phyloP scores from a whole-genome alignment of 2,888 invertebrate genomes.

The Drosophila lutescens region DNA sequence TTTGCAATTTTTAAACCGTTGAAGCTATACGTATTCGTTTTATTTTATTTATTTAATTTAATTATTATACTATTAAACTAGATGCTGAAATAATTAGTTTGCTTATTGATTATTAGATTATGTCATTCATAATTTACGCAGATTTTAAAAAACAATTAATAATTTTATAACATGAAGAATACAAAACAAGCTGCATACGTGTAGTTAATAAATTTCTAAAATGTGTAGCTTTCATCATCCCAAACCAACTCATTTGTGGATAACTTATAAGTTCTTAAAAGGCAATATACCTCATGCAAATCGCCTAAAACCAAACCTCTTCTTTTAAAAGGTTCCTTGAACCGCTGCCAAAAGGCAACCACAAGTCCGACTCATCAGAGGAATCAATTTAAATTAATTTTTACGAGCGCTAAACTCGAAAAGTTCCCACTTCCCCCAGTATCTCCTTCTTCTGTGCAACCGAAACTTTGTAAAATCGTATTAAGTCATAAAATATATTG shows the following conservation, averaged over 20 bases:
- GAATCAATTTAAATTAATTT: constrained; percentile 71
- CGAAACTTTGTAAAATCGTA: constrained; percentile 46
- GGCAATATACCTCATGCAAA: neutral
- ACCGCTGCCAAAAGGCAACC: constrained; percentile 13
- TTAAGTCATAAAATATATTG: constrained; percentile 62
- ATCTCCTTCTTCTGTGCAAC: neutral
- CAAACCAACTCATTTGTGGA: neutral
- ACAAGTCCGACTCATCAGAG: constrained; percentile 30
- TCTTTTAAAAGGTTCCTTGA: constrained; percentile 7
- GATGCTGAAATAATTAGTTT: too few relatives aligned
- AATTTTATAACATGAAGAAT: too few relatives aligned
- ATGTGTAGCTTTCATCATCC: neutral
- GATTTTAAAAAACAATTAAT: too few relatives aligned
- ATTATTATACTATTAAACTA: too few relatives aligned
- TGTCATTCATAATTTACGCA: too few relatives aligned
- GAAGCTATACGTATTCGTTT: too few relatives aligned
- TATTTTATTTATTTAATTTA: too few relatives aligned
- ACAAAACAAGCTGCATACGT: too few relatives aligned
- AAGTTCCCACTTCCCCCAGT: constrained; percentile 21
- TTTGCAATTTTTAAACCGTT: too few relatives aligned
- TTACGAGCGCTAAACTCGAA: constrained; percentile 50
- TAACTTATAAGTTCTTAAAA: neutral
- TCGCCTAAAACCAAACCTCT: neutral
- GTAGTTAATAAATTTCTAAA: neutral
- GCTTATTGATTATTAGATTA: too few relatives aligned